Conservation (phyloP, 2,888 invertebrate genomes). For the Amaurobius ferox region DNA sequence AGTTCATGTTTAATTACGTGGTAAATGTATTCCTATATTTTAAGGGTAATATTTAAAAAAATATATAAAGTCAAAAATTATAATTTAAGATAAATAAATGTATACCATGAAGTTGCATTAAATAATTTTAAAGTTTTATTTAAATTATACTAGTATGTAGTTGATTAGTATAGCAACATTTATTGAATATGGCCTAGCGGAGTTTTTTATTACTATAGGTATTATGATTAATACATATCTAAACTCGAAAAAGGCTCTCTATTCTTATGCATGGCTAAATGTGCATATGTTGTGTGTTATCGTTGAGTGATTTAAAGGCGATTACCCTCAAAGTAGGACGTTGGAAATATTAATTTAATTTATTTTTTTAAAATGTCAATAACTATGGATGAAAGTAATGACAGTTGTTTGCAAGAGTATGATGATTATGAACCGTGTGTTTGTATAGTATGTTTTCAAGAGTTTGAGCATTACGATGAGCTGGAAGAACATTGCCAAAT, state of each 20-base stretch:
- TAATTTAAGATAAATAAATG: too few relatives aligned
- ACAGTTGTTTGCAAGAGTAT: conserved; percentile 51
- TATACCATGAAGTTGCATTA: too few relatives aligned
- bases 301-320: conserved; percentile 41
- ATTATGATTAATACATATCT: too few relatives aligned
- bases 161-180: too few relatives aligned
- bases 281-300: conserved; percentile 36
- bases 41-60: too few relatives aligned
- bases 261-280: not conserved
- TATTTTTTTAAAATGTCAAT: conserved; percentile 38
- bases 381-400: conserved; percentile 58
- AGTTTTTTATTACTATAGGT: too few relatives aligned
- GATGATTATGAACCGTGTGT: conserved; percentile 60
- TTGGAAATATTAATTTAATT: not conserved
- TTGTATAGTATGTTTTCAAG: conserved; percentile 65
- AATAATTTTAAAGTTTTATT: too few relatives aligned
- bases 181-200: too few relatives aligned
- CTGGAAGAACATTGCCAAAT: conserved; percentile 65
- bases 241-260: not conserved
- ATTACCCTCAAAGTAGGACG: conserved; percentile 20
- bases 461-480: conserved; percentile 60
- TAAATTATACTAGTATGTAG: too few relatives aligned
- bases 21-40: too few relatives aligned
- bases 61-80: too few relatives aligned
- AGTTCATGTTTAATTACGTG: too few relatives aligned